These are phyloP conservation scores for Lumbricus terrestris DNA, from an alignment of 2,888 invertebrate genomes.

Conservation along the genomic window DNA sequence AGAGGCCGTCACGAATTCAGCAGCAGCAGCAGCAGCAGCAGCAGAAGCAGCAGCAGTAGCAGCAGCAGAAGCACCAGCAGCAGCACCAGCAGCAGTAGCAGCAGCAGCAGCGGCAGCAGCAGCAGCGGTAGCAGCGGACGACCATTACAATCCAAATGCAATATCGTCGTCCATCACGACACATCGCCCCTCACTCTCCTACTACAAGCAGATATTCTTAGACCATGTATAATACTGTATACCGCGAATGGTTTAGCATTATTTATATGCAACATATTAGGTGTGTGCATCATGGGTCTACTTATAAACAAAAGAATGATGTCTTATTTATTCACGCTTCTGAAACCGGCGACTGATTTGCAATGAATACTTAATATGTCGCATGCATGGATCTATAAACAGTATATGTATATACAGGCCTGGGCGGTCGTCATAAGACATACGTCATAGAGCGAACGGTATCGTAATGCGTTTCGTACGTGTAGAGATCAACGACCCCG, in stretches of 20 bases:
- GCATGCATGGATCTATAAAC: neutral
- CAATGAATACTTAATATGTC: neutral
- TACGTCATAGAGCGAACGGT: neutral
- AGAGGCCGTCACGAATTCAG: neutral
- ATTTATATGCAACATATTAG: neutral
- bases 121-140: neutral
- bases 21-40: neutral
- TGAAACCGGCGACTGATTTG: neutral
- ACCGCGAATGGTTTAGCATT: neutral
- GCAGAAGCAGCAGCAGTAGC: too few relatives aligned
- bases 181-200: too few relatives aligned
- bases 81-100: too few relatives aligned
- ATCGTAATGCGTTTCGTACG: neutral
- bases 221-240: neutral
- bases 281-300: neutral
- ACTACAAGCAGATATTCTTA: neutral
- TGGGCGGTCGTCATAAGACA: too few relatives aligned
- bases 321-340: neutral
- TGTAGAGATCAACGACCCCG: too few relatives aligned
- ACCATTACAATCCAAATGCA: slow-evolving; percentile 3
- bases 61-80: too few relatives aligned
- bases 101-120: too few relatives aligned
- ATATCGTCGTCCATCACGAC: neutral
- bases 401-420: too few relatives aligned
- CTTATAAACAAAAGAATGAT: neutral